Base-by-base conservation (phyloP, 2,888 invertebrate genomes). In the Rhagophthalmus giganteus region DNA sequence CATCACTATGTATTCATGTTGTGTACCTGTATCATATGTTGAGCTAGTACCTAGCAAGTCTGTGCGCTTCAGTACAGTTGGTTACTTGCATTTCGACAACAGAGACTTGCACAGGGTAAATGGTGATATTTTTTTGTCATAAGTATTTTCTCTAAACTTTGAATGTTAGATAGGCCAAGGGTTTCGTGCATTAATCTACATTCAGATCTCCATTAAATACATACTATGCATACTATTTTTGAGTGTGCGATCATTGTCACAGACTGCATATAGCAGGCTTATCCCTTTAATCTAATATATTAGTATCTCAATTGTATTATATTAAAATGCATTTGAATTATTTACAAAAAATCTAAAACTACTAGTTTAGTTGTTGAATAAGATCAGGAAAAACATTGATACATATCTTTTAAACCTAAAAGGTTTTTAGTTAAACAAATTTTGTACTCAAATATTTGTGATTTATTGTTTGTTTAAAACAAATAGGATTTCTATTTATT, bases 91-190 rank as follows among this genome's bases (percentile, higher is more conserved):
- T 74, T 73, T 72, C 69, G 70, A 71, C 71, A 74, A 69, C 69
- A 72, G 74, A 75, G 76, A 75, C 75, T 75, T 76, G 76, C 76
- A 76, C 76, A 76, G 76, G 76, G 76, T 76, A 76, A 75, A 75
- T 74, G 76, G 76, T 76, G 76, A 76, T 76, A 76, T 75, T 74
- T 74, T 74, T 74, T 75, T 74, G 74, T 75, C 74, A 74, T 74
- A 74, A 75, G 74, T 75, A 75, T 75, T 75, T 75, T 75, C 73
- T 74, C 73, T 72, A 74, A 74, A 74, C 71, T 73, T 74, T 75
- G 72, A 73, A 74, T 75, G 74, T 74, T 74, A 74, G 74, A 70
- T 74, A 75, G 74, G 74, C 73, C 74, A 72, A 73, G 73, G 74
- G 74, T 73, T 73, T 73, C 70, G 74, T 74, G 75, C 74, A 74